These are phyloP conservation scores for Eupithecia centaureata DNA, from an alignment of 2,888 invertebrate genomes.

Conservation along the genomic window DNA sequence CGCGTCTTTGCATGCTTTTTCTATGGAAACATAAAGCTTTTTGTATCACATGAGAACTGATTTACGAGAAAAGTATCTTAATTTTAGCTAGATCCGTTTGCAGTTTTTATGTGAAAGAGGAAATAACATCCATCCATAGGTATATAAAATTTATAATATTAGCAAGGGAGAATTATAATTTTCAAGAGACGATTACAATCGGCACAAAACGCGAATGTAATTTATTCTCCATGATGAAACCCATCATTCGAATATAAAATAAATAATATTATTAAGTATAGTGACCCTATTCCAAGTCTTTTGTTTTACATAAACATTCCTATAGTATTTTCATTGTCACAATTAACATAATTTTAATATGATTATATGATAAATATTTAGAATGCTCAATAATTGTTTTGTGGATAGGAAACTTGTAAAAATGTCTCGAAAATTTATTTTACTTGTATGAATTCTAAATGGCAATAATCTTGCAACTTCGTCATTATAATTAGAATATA, in stretches of 20 bases:
- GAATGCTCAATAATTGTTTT: not conserved
- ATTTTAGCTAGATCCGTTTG: no score
- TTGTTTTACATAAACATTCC: constrained; percentile 32
- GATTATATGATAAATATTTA: not conserved
- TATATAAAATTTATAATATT: no score
- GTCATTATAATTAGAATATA: not conserved
- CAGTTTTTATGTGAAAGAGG: no score
- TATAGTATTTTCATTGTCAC: constrained; percentile 34
- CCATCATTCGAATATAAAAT: not conserved
- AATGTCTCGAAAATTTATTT: not conserved
- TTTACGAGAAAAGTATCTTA: no score
- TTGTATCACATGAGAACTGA: no score
- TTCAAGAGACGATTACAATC: no score
- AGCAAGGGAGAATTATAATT: no score
- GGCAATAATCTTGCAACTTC: not conserved
- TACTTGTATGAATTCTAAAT: no score
- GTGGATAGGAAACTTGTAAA: not conserved
- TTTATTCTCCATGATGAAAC: not conserved
- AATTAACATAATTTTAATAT: constrained; percentile 15
- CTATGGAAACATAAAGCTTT: no score
- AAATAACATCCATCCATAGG: no score
- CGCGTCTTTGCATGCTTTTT: no score
- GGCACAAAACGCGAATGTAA: not conserved
- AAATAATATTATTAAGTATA: not conserved
- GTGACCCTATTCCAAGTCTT: constrained; percentile 15